A percentile compares a stretch with the other conserved stretches of the same genome.
phyloP scores from a whole-genome alignment of 2,888 invertebrate species.

The Cephus pygmeus region DNA sequence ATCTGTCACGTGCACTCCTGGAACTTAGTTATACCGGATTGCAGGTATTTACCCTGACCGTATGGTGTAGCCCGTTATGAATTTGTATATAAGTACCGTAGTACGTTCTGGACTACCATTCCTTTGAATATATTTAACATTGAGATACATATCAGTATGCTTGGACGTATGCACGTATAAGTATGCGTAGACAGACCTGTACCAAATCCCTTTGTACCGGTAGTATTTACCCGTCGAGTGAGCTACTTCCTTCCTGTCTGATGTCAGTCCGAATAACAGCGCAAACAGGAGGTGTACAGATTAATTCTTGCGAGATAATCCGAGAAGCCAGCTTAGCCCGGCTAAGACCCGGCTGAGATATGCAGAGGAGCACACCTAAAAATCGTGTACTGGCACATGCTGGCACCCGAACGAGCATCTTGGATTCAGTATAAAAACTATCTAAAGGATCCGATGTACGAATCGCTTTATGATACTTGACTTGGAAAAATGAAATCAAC shows the following conservation, averaged over 20 bases:
- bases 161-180: background rate
- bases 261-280: conserved; percentile 33
- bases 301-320: conserved; percentile 36
- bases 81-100: background rate
- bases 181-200: background rate
- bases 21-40: background rate
- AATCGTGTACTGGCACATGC: no score
- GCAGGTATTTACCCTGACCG: background rate
- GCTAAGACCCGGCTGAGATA: background rate
- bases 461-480: no score
- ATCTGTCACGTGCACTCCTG: background rate
- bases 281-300: conserved; percentile 28
- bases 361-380: background rate
- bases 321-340: conserved; percentile 17
- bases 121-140: background rate
- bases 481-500: no score
- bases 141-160: background rate
- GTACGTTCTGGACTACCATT: background rate
- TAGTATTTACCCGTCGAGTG: background rate
- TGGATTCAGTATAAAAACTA: no score
- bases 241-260: background rate
- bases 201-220: conserved; percentile 4
- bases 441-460: no score
- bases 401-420: no score
- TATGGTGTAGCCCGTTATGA: background rate